Evolutionary conservation across 2,113 vertebrate genomes (phyloP).

Genomic region (Lipotes vexillifer): DNA sequence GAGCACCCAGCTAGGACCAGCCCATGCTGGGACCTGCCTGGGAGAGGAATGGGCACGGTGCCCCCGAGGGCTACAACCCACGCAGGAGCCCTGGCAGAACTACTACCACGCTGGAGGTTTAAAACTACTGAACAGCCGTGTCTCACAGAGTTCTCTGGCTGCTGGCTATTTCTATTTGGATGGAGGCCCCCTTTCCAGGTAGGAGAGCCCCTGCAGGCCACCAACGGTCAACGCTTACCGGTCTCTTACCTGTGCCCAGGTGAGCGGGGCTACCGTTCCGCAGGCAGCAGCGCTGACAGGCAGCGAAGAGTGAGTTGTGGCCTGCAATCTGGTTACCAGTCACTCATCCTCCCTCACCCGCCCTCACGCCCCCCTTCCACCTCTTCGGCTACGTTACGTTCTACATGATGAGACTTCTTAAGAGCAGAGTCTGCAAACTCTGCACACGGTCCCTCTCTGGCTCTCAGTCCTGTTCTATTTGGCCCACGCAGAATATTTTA

Average conservation of each 20-base stretch:
- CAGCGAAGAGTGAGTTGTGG: accelerated
- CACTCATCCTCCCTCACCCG: neutral
- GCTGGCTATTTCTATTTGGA: neutral
- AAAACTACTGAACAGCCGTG: neutral
- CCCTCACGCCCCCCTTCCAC: neutral
- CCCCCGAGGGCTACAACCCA: neutral
- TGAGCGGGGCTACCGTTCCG: neutral
- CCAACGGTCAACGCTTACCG: accelerated
- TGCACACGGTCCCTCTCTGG: neutral
- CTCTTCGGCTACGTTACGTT: neutral
- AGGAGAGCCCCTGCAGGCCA: neutral
- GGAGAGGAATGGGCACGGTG: accelerated
- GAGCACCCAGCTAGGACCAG: neutral
- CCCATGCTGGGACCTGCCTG: neutral
- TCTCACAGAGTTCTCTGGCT: neutral
- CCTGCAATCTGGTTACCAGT: neutral
- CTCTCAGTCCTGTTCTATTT: conserved; percentile 49
- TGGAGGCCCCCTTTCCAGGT: neutral
- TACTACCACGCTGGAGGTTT: neutral
- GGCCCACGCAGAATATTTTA: conserved; percentile 14
- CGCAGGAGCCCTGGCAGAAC: neutral
- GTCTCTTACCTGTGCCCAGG: neutral
- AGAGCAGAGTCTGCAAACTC: conserved; percentile 49
- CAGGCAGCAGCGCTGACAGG: neutral
- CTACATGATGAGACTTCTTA: neutral